A percentile compares a stretch with the other conserved stretches of the same genome.
phyloP scores from a whole-genome alignment of 1,140 invertebrate species.

The Drosophila navojoa region DNA sequence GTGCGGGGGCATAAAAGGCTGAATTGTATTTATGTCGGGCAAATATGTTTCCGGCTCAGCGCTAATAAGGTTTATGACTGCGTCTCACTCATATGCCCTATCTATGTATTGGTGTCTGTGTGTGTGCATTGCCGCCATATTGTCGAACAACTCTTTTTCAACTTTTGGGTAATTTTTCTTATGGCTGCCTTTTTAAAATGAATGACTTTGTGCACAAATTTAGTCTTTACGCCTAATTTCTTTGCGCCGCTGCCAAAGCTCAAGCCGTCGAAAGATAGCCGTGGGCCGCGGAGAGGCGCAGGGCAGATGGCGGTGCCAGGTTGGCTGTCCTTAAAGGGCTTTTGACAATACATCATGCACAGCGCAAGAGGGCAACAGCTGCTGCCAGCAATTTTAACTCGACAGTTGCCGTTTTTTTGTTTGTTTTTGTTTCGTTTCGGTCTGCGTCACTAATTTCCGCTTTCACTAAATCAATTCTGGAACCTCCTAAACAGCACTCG shows the following conservation, averaged over 20 bases:
- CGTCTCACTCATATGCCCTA: constrained; percentile 28
- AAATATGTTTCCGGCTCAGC: constrained; percentile 79
- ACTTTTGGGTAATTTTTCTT: constrained; percentile 68
- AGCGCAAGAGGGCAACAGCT: constrained; percentile 73
- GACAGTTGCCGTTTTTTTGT: constrained; percentile 10
- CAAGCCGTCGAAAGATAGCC: constrained; percentile 2
- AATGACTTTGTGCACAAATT: constrained; percentile 73
- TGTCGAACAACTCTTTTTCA: constrained; percentile 73
- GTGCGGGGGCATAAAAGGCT: constrained; percentile 49
- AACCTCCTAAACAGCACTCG: constrained; percentile 64
- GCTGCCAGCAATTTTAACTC: constrained; percentile 69
- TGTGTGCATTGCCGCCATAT: constrained; percentile 53
- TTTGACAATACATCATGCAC: constrained; percentile 77
- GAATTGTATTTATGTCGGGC: constrained; percentile 76
- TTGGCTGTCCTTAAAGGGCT: constrained; percentile 8
- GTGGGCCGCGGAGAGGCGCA: background rate
- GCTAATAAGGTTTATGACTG: constrained; percentile 80
- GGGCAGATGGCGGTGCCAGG: background rate
- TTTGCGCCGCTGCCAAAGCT: constrained; percentile 37
- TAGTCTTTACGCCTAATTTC: constrained; percentile 82
- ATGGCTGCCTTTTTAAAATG: constrained; percentile 73
- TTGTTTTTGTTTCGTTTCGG: constrained; percentile 29
- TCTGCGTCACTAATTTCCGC: constrained; percentile 77
- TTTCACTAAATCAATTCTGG: constrained; percentile 78
- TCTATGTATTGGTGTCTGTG: constrained; percentile 2